Evolutionary conservation across 2,797 vertebrate species (phyloP).

Genomic region (Xenops minutus): DNA sequence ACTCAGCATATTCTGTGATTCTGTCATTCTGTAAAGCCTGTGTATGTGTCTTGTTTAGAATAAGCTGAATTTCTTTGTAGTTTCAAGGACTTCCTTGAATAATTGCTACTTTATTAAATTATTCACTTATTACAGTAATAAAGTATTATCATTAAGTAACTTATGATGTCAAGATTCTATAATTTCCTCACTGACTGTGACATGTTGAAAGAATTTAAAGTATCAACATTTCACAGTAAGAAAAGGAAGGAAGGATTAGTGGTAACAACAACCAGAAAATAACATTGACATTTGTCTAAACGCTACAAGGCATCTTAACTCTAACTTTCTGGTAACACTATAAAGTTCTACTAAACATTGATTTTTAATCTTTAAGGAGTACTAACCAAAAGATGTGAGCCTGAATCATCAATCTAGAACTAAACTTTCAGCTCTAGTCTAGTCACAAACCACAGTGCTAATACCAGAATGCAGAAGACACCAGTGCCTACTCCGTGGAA

Average conservation of each 20-base stretch:
- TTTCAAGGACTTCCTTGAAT: not conserved
- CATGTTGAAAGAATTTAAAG: not conserved
- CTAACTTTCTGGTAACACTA: not conserved
- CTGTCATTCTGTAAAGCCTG: not conserved
- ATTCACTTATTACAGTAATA: not conserved
- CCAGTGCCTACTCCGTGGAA: not conserved
- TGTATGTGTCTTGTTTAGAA: not conserved
- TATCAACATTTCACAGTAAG: not conserved
- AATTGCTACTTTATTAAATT: not conserved
- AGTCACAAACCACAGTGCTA: not conserved
- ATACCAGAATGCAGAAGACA: not conserved
- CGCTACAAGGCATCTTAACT: not conserved
- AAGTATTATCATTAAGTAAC: not conserved
- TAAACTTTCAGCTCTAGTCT: not conserved
- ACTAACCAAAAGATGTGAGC: not conserved
- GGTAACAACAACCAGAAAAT: not conserved
- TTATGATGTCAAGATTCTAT: not conserved
- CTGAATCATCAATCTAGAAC: not conserved
- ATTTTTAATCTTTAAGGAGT: not conserved
- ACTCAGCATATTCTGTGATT: not conserved
- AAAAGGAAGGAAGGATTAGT: not conserved
- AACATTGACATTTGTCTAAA: not conserved
- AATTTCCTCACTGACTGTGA: not conserved
- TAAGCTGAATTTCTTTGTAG: not conserved
- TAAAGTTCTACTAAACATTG: not conserved